A percentile compares a stretch with the other conserved stretches of the same genome.
Evolutionary conservation across 2,113 vertebrate genomes (phyloP).

Genomic region (Orycteropus afer): DNA sequence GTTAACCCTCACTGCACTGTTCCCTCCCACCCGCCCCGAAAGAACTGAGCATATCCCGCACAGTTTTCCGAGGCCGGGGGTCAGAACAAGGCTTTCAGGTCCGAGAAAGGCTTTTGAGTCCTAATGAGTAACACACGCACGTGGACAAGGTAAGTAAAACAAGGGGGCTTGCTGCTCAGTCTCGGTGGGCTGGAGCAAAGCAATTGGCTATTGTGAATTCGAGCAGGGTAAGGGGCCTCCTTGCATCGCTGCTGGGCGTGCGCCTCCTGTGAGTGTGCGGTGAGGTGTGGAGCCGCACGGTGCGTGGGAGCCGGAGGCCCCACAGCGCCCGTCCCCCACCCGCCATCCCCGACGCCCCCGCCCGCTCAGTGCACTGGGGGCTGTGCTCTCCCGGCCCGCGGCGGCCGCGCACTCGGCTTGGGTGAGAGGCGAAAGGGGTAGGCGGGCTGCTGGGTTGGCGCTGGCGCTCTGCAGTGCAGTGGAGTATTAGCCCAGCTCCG

Average conservation of each 20-base stretch:
- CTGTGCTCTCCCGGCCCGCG: conserved; percentile 11
- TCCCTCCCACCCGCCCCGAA: not conserved
- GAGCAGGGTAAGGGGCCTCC: not conserved
- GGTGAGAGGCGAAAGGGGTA: conserved; percentile 73
- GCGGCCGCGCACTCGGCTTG: conserved; percentile 80
- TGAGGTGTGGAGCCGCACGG: not conserved
- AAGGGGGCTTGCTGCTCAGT: not conserved
- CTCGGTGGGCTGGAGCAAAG: not conserved
- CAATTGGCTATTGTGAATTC: conserved; percentile 59
- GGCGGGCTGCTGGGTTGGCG: conserved; percentile 88
- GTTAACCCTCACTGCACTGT: not conserved
- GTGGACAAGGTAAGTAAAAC: not conserved
- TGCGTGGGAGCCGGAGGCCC: conserved; percentile 56
- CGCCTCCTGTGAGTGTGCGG: not conserved
- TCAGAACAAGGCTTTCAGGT: not conserved
- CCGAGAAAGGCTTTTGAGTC: not conserved
- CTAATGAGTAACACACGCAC: not conserved
- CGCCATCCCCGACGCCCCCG: not conserved
- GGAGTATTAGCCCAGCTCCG: conserved; percentile 91
- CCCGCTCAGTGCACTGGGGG: not conserved
- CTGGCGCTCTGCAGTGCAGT: conserved; percentile 93
- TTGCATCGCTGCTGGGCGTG: conserved; percentile 14
- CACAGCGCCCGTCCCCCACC: not conserved
- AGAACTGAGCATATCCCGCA: not conserved
- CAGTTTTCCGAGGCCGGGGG: not conserved